Percentiles rank a stretch among this genome's conserved stretches.
Evolutionary conservation across 2,888 invertebrate genomes (phyloP).

Genomic region (Drymonia ruficornis): DNA sequence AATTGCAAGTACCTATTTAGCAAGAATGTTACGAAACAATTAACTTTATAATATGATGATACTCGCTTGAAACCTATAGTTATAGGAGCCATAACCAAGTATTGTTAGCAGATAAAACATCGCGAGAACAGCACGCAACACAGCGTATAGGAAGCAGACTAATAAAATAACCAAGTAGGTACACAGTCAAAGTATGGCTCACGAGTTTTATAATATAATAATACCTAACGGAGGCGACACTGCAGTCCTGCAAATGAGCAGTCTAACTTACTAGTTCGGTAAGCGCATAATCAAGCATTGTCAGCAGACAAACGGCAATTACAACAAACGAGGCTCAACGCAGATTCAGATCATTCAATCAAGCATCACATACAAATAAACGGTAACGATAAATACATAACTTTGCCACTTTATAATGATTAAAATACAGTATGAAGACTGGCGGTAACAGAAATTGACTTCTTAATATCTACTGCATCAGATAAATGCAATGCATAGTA

Average conservation of each 20-base stretch:
- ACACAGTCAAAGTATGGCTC: neutral
- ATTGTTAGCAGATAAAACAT: constrained; percentile 9
- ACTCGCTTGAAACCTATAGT: neutral
- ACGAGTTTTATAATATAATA: neutral
- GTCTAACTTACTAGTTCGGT: constrained; percentile 1
- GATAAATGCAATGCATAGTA: neutral
- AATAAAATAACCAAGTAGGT: neutral
- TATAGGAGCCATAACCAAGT: constrained; percentile 2
- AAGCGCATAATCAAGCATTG: constrained; percentile 16
- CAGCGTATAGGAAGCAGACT: neutral
- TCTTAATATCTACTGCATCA: neutral
- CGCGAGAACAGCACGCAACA: neutral
- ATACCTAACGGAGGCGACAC: neutral
- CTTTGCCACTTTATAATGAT: no score
- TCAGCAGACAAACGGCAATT: constrained; percentile 12
- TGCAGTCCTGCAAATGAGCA: neutral
- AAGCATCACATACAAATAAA: neutral
- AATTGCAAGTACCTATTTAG: no score
- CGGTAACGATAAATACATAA: neutral
- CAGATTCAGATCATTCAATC: neutral
- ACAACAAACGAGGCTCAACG: constrained; percentile 2
- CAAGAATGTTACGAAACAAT: no score
- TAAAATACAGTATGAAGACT: no score
- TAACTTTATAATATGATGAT: no score
- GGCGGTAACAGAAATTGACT: neutral